phyloP scores from a whole-genome alignment of 2,888 invertebrate genomes.

The Trachelus iudaicus region DNA sequence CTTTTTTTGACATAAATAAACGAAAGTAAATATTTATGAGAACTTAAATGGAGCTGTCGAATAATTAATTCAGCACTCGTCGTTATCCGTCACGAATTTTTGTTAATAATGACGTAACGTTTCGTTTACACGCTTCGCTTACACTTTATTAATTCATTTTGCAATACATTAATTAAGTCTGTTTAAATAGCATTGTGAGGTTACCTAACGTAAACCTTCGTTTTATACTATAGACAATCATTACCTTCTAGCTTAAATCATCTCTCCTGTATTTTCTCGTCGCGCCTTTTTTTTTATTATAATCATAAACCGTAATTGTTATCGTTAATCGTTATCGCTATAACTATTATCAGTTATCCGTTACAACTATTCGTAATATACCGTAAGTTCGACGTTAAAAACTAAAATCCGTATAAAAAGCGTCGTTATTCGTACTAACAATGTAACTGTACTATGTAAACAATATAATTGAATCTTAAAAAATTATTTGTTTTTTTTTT shows the following conservation, averaged over 20 bases:
- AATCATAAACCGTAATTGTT: conserved; percentile 25
- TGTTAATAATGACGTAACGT: conserved; percentile 6
- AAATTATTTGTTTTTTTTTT: conserved; percentile 51
- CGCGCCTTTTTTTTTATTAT: conserved; percentile 29
- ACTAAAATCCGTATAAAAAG: conserved; percentile 66
- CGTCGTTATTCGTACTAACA: conserved; percentile 61
- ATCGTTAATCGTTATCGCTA: conserved; percentile 50
- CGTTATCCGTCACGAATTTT: neutral
- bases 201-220: conserved; percentile 59
- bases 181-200: conserved; percentile 63
- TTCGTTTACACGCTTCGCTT: conserved; percentile 63
- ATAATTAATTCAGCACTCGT: neutral
- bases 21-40: neutral
- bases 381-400: conserved; percentile 61
- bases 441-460: conserved; percentile 57
- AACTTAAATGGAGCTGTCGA: neutral
- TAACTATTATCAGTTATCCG: conserved; percentile 46
- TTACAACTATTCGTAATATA: conserved; percentile 51
- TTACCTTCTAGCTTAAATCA: conserved; percentile 47
- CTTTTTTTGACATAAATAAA: neutral
- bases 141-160: conserved; percentile 65
- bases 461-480: conserved; percentile 58
- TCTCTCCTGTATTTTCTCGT: conserved; percentile 13
- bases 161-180: conserved; percentile 65
- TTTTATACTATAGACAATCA: conserved; percentile 64